These are phyloP conservation scores for Lamellibrachia luymesi DNA, from an alignment of 1,140 invertebrate genomes.

Conservation along the genomic window DNA sequence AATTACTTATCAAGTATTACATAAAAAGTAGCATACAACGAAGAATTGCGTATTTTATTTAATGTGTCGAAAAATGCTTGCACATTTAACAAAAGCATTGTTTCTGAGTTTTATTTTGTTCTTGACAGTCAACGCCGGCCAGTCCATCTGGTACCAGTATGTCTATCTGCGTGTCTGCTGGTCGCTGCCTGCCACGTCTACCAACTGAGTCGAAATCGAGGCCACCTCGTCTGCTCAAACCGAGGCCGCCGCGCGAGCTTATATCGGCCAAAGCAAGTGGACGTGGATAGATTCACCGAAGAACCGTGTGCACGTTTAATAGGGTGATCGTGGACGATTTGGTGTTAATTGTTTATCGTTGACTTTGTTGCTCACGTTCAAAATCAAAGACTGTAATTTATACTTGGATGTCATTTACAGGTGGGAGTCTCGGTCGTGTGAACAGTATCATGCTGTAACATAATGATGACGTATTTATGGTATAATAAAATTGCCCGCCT, in stretches of 20 bases:
- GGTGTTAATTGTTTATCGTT: no score
- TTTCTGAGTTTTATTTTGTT: neutral
- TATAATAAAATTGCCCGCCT: no score
- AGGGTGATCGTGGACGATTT: no score
- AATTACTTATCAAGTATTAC: no score
- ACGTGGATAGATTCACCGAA: neutral
- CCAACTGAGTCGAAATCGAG: neutral
- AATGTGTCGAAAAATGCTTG: neutral
- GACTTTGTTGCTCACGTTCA: no score
- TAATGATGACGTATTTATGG: no score
- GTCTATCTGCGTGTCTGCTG: neutral
- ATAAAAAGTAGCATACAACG: no score
- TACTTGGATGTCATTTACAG: no score
- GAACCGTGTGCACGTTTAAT: no score
- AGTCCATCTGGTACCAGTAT: neutral
- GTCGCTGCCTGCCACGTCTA: neutral
- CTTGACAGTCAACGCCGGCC: neutral
- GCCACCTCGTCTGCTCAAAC: neutral
- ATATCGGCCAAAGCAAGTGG: neutral
- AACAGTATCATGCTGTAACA: no score
- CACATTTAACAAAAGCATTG: neutral
- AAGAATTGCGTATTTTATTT: neutral
- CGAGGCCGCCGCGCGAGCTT: neutral
- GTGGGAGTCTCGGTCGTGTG: no score
- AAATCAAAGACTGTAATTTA: no score